Percentiles rank a stretch among this genome's conserved stretches.
These are phyloP conservation scores for Bembecia ichneumoniformis DNA, from an alignment of 2,888 invertebrate species.

Conservation along the genomic window DNA sequence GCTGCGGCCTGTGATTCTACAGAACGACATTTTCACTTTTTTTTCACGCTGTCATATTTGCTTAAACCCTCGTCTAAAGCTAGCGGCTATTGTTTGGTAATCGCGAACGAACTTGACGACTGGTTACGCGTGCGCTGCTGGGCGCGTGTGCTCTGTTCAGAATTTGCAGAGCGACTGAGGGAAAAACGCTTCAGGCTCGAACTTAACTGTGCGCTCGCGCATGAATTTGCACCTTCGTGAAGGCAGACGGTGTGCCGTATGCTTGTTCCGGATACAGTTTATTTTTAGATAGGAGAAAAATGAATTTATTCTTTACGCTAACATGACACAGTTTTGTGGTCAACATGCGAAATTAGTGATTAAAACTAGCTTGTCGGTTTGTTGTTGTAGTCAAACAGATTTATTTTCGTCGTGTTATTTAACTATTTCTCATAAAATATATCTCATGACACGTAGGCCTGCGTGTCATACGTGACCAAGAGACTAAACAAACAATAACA, in stretches of 20 bases:
- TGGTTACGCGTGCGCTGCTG: conserved; percentile 18
- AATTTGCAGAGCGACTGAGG: conserved; percentile 49
- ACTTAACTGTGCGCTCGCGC: conserved; percentile 34
- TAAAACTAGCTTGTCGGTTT: conserved; percentile 11
- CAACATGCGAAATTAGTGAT: conserved; percentile 31
- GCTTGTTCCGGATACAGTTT: conserved; percentile 66
- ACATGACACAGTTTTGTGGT: conserved; percentile 58
- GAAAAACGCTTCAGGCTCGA: conserved; percentile 23
- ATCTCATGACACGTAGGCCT: too few species aligned
- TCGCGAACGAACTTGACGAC: conserved; percentile 31
- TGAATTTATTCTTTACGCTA: conserved; percentile 52
- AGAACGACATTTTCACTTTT: conserved; percentile 75
- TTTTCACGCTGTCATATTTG: conserved; percentile 57
- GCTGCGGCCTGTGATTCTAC: conserved; percentile 86
- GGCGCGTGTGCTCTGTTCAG: conserved; percentile 43
- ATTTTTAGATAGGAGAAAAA: conserved; percentile 67
- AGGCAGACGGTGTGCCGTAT: conserved; percentile 61
- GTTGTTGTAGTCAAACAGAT: conserved; percentile 1
- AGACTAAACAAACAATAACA: neutral
- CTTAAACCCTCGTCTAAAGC: conserved; percentile 30
- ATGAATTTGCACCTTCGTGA: conserved; percentile 54
- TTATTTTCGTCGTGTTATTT: conserved; percentile 1
- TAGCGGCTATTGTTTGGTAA: conserved; percentile 16
- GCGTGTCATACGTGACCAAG: conserved; percentile 1
- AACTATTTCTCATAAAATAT: neutral